A percentile compares a stretch with the other conserved stretches of the same genome.
phyloP scores from a whole-genome alignment of 1,140 invertebrate species.

The Anastrepha obliqua region DNA sequence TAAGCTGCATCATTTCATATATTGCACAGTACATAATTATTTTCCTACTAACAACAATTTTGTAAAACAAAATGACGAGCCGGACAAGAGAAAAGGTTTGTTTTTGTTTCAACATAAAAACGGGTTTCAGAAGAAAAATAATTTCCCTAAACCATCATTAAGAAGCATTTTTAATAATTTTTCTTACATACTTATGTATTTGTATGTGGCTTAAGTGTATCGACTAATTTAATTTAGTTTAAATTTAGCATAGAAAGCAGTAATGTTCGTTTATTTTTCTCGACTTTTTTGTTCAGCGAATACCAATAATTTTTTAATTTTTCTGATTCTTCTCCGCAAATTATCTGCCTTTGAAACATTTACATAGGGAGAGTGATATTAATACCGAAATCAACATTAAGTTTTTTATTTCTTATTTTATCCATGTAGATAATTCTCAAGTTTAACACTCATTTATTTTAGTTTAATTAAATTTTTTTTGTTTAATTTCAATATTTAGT shows the following conservation, averaged over 20 bases:
- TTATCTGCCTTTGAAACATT: not conserved
- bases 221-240: not conserved
- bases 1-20: no score
- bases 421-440: no score
- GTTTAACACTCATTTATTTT: no score
- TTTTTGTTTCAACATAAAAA: no score
- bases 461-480: not conserved
- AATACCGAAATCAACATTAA: not conserved
- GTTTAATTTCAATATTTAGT: no score
- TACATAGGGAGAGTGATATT: not conserved
- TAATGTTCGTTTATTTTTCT: not conserved
- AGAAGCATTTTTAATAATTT: not conserved
- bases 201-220: no score
- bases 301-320: not conserved
- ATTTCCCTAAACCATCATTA: slow-evolving; percentile 10
- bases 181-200: not conserved
- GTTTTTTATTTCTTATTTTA: no score
- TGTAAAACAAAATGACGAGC: no score
- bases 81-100: not conserved
- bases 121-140: not conserved
- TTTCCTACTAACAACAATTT: no score
- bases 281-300: not conserved
- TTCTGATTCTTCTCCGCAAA: not conserved
- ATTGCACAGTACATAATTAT: no score
- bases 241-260: not conserved